Evolutionary conservation across 30 jellyfish, hydroid and myxozoan species (phyloP), one percentile per base, ranked within the genome.

Genomic region (Aurelia sp.): DNA sequence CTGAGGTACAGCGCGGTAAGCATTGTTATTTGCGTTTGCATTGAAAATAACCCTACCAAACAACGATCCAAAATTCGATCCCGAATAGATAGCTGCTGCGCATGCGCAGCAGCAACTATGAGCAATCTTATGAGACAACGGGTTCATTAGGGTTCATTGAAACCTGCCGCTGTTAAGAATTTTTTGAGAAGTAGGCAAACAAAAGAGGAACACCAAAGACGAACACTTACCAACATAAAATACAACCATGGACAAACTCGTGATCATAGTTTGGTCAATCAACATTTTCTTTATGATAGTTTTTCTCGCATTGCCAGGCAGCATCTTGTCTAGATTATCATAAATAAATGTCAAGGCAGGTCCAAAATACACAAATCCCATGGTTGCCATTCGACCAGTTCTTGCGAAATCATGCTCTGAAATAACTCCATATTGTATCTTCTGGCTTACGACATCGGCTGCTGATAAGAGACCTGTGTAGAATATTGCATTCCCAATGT

Each of bases 381-480:
- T 55, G 6, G 87, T 68, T 13, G 91, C 97, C 97, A 89, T 89
- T 69, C 97, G 83, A 7, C 91, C 92, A 55, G 97, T 81, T 38
- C 97, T 63, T 72, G 79, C 97, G 57, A 62, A 89, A 66, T 89
- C 97, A 31, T 71, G 67, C 20, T 74, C 41, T 12, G 86, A 41
- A 11, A 57, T 41, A n/a, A 80, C 82, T 13, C 97, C 97, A 73
- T 62, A 33, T 74, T 89, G 97, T 1, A 89, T 89, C 61, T 74
- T 78, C 67, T 89, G 97, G 72, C 97, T 79, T 10, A 73, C 89
- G 20, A 74, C 73, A 62, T 89, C 97, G 35, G 97, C 97, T 2
- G 92, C 73, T 4, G 97, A 77, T 4, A 89, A 74, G 4, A 88
- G 75, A 63, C 96, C 67, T 24, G 96, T 74, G 96, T 86, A 86